These are phyloP conservation scores for Hymenopus coronatus DNA, from an alignment of 2,888 invertebrate genomes.

Conservation along the genomic window DNA sequence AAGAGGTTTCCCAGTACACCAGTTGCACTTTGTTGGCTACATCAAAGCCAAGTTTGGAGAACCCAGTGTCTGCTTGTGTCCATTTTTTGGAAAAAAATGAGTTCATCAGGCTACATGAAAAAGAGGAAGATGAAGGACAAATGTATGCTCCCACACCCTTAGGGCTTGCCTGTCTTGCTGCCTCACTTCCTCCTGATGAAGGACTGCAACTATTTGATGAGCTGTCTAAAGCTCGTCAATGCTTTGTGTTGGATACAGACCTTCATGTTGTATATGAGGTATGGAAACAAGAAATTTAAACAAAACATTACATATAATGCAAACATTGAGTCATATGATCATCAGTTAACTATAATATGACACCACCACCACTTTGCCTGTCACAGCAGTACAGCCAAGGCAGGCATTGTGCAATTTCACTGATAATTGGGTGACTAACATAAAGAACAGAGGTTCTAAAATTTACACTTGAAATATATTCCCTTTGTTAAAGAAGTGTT, in stretches of 20 bases:
- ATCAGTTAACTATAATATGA: not conserved
- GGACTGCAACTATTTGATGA: constrained; percentile 86
- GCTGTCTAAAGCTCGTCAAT: constrained; percentile 82
- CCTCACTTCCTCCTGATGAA: constrained; percentile 93
- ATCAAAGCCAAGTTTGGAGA: constrained; percentile 39
- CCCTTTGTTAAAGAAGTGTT: too few relatives aligned
- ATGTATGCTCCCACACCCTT: constrained; percentile 76
- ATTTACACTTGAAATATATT: too few relatives aligned
- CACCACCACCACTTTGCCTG: not conserved
- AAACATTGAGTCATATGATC: not conserved
- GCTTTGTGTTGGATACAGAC: constrained; percentile 91
- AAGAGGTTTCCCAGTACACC: constrained; percentile 73
- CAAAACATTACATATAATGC: not conserved
- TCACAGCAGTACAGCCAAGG: too few relatives aligned
- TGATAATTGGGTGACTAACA: too few relatives aligned
- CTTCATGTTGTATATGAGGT: constrained; percentile 93
- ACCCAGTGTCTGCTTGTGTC: constrained; percentile 54
- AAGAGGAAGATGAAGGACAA: constrained; percentile 48
- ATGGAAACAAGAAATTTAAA: constrained; percentile 11
- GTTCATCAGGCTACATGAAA: constrained; percentile 61
- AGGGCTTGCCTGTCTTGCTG: constrained; percentile 88
- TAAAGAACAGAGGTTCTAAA: too few relatives aligned
- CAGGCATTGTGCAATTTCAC: too few relatives aligned
- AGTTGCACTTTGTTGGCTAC: constrained; percentile 71
- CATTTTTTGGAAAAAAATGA: constrained; percentile 75